Evolutionary conservation across 2,888 invertebrate genomes (phyloP).

Genomic region (Parnassius glacialis): DNA sequence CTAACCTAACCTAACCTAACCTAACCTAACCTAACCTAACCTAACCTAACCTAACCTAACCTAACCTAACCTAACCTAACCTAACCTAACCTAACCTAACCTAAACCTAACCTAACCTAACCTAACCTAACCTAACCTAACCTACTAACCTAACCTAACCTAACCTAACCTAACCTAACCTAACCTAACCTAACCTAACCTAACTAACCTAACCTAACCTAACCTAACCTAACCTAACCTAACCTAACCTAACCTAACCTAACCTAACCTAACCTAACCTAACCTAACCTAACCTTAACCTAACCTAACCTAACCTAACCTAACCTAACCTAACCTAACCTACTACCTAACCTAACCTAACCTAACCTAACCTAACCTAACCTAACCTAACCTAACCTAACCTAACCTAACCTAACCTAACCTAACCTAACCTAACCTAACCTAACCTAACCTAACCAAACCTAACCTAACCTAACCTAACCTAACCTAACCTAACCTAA

Average conservation of each 20-base stretch:
- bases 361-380: conserved; percentile 26
- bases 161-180: conserved; percentile 34
- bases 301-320: conserved; percentile 17
- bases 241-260: conserved; percentile 27
- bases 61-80: no score
- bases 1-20: no score
- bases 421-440: conserved; percentile 25
- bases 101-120: conserved; percentile 24
- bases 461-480: conserved; percentile 24
- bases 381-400: conserved; percentile 25
- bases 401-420: conserved; percentile 24
- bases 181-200: conserved; percentile 35
- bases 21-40: no score
- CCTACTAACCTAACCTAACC: conserved; percentile 30
- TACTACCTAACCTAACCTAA: neutral
- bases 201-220: conserved; percentile 33
- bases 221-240: conserved; percentile 9
- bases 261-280: conserved; percentile 24
- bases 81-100: no score
- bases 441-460: conserved; percentile 25
- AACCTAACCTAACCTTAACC: neutral
- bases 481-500: conserved; percentile 25
- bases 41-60: no score
- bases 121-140: conserved; percentile 30
- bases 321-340: conserved; percentile 21